These are phyloP conservation scores for Sinhomidia bicolor DNA, from an alignment of 2,888 invertebrate genomes.

Conservation along the genomic window DNA sequence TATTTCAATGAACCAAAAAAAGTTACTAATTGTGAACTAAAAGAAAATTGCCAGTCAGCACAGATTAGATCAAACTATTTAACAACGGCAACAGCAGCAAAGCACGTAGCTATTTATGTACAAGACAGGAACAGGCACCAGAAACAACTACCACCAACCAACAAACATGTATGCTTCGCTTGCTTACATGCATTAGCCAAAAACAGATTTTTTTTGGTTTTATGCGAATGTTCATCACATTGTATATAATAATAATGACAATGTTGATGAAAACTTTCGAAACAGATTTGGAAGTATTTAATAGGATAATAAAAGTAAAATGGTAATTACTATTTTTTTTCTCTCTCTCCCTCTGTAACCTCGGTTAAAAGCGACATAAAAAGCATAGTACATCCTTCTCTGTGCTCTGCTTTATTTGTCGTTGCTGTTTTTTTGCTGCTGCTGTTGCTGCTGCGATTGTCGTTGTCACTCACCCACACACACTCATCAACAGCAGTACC, in stretches of 20 bases:
- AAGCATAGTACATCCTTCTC: not conserved
- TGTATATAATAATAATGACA: conserved; percentile 13
- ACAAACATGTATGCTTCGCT: not conserved
- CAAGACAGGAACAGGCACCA: conserved; percentile 58
- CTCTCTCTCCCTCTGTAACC: too few species aligned
- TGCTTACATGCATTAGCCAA: conserved; percentile 27
- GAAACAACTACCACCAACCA: not conserved
- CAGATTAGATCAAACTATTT: conserved; percentile 55
- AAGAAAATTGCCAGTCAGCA: conserved; percentile 70
- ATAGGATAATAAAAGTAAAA: conserved; percentile 73
- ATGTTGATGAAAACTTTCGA: conserved; percentile 57
- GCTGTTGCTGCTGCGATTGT: not conserved
- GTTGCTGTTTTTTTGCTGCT: not conserved
- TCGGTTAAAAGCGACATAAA: conserved; percentile 44
- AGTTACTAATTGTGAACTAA: conserved; percentile 67
- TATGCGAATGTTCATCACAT: conserved; percentile 45
- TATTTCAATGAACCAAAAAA: conserved; percentile 70
- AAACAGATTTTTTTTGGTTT: conserved; percentile 62
- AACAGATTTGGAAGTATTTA: conserved; percentile 70
- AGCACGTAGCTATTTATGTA: too few species aligned
- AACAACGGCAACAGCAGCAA: not conserved
- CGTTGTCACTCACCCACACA: conserved; percentile 68
- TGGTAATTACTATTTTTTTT: conserved; percentile 72
- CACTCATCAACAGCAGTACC: not conserved
- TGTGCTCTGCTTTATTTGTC: not conserved